These are phyloP conservation scores for Barbus barbus DNA, from an alignment of 2,113 vertebrate species.

Conservation along the genomic window DNA sequence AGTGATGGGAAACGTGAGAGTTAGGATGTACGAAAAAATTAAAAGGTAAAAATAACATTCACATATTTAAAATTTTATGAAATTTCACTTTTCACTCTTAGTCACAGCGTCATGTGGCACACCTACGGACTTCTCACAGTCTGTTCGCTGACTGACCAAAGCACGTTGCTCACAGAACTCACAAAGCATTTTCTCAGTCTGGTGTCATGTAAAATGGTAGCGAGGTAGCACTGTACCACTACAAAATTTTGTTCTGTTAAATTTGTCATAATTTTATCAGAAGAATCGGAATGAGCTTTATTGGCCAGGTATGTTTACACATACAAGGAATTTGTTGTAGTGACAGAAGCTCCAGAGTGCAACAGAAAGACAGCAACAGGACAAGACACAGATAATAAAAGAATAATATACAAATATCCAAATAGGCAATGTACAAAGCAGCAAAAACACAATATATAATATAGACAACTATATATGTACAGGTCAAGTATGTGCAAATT, in stretches of 20 bases:
- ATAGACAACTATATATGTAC: too few relatives aligned
- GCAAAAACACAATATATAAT: too few relatives aligned
- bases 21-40: too few relatives aligned
- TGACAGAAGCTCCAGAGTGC: too few relatives aligned
- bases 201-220: neutral
- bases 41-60: neutral
- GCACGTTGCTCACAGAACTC: neutral
- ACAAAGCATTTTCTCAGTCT: neutral
- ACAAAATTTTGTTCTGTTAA: neutral
- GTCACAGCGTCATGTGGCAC: neutral
- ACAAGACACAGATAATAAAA: too few relatives aligned
- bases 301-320: too few relatives aligned
- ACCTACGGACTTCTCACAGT: neutral
- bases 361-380: too few relatives aligned
- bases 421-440: too few relatives aligned
- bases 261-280: neutral
- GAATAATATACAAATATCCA: too few relatives aligned
- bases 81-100: neutral
- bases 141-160: neutral
- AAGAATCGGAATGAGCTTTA: too few relatives aligned
- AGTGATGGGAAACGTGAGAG: accelerated
- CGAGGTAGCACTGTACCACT: neutral
- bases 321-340: too few relatives aligned
- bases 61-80: neutral
- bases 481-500: too few relatives aligned